These are phyloP conservation scores for Lophotis ruficrista DNA, from an alignment of 2,113 vertebrate species.

Conservation along the genomic window DNA sequence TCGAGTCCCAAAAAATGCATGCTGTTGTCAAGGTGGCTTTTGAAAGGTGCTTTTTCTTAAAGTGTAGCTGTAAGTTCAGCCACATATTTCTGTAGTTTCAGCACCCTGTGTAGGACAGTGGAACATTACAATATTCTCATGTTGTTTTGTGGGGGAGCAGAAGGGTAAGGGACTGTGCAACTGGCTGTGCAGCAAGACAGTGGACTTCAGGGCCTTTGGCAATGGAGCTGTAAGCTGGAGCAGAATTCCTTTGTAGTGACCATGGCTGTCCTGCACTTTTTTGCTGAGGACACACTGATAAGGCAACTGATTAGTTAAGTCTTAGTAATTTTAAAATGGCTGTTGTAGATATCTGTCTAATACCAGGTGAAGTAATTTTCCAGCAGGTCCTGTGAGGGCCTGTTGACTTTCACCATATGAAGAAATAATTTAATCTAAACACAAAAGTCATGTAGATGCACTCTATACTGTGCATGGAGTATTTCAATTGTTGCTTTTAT, in stretches of 20 bases:
- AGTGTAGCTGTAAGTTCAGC: not conserved
- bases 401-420: not conserved
- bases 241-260: not conserved
- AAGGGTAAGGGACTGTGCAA: not conserved
- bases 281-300: not conserved
- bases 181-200: rapidly evolving
- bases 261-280: not conserved
- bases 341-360: not conserved
- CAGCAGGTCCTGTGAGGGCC: rapidly evolving
- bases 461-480: not conserved
- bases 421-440: not conserved
- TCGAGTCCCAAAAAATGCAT: not conserved
- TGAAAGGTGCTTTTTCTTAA: not conserved
- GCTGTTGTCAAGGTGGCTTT: not conserved
- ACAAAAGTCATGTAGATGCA: not conserved
- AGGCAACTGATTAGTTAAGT: not conserved
- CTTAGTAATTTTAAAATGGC: not conserved
- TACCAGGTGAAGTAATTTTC: not conserved
- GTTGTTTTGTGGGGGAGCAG: not conserved
- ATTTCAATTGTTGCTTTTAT: not conserved
- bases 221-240: not conserved
- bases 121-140: not conserved
- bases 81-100: not conserved
- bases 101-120: not conserved
- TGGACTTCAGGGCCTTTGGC: not conserved